Base-by-base conservation (phyloP, 2,797 vertebrate genomes). In the Linurgus olivaceus region DNA sequence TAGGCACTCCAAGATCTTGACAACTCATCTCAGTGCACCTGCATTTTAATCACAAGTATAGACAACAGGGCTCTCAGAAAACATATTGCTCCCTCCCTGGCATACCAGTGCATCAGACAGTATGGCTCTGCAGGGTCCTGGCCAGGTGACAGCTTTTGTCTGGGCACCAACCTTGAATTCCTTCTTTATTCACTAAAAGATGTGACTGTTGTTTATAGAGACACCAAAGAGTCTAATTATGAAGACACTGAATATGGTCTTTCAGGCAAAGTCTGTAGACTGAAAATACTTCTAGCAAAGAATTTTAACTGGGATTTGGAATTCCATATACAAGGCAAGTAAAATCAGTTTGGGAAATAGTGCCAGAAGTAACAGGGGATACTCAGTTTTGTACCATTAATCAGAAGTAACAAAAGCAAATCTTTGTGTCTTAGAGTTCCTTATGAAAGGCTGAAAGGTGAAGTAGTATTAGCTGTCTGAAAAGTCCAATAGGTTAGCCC, bases 31-130 rank as follows among this genome's bases (percentile, higher is more conserved):
- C 59, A 65, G 59, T 42, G 25, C 31, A 88, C 55, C 61, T 66
- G 44, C 44, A 77, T 61, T 88, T 94, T 71, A 65, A 70, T 35
- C 10, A 25, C 2, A 3, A 72, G 17, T 29, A 61, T 61, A 73
- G 42, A 50, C 12, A 79, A 70, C 10, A 54, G 38, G 20, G 35
- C 14, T 51, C 42, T 73, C 9, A 8, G 31, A 58, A 38, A 87
- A 74, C 18, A 55, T 76, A 51, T 2, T 28, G 31, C 44, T 72
- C 25, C 31, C 33, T 67, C 47, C 51, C 44, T 65, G 63, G 55
- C 17, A 31, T 10, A 17, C 17, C 48, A 85, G 38, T 1, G 0
- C 45, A 70, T 14, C 2, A 2, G 0, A 1, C 45, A 48, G 23
- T 13, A n/a, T 3, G 25, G 62, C 20, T 61, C 67, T 68, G 78